phyloP scores from a whole-genome alignment of 2,888 invertebrate genomes.

The Xylocampa areola region DNA sequence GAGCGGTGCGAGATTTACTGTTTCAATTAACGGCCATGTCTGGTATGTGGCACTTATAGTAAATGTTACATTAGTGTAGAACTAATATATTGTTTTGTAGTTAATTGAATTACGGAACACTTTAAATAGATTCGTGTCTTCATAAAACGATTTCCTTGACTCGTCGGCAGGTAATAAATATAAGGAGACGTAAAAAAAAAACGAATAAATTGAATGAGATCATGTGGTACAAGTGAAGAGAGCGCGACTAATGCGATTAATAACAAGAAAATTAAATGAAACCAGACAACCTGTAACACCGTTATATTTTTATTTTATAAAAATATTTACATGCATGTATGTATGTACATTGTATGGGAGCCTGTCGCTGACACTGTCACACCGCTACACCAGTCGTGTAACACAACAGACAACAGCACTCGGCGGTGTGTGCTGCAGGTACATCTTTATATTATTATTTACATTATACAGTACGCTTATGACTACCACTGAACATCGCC shows the following conservation, averaged over 20 bases:
- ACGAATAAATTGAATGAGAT: conserved; percentile 5
- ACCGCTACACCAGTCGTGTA: neutral
- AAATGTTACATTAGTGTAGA: conserved; percentile 6
- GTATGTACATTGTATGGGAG: conserved; percentile 48
- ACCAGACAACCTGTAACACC: conserved; percentile 56
- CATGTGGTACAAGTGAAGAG: conserved; percentile 1
- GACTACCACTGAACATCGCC: conserved; percentile 18
- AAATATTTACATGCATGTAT: conserved; percentile 68
- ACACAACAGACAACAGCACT: neutral
- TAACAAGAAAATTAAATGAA: no score
- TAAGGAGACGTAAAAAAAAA: conserved; percentile 10
- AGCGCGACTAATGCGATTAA: neutral
- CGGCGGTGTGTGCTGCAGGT: neutral
- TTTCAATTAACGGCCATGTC: neutral
- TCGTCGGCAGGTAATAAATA: conserved; percentile 5
- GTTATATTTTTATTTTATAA: conserved; percentile 68
- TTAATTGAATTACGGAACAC: conserved; percentile 16
- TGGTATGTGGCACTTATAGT: neutral
- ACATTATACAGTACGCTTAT: neutral
- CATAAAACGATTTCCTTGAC: conserved; percentile 6
- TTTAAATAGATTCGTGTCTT: neutral
- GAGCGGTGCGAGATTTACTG: conserved; percentile 1
- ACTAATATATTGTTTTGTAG: conserved; percentile 18
- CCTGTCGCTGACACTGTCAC: neutral
- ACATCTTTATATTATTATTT: no score